Evolutionary conservation across 1,140 invertebrate genomes (phyloP).

Genomic region (Drosophila rhopaloa): DNA sequence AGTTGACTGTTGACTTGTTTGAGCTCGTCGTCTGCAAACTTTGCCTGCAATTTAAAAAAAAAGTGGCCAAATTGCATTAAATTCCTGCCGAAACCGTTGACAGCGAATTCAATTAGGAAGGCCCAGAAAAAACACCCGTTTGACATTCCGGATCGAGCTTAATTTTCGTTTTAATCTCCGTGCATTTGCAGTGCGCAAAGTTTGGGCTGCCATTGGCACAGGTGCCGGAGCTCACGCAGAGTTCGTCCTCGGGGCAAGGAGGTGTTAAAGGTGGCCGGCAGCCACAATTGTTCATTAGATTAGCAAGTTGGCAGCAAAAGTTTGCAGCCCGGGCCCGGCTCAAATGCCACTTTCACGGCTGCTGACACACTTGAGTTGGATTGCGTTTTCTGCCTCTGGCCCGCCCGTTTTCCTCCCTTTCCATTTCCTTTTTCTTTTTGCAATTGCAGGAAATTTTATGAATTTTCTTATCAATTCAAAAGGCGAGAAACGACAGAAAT

Average conservation of each 20-base stretch:
- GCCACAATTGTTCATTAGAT: constrained; percentile 82
- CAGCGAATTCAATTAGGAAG: constrained; percentile 65
- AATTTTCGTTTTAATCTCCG: constrained; percentile 61
- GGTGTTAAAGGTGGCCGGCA: constrained; percentile 68
- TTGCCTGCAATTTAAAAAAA: constrained; percentile 62
- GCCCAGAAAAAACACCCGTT: constrained; percentile 25
- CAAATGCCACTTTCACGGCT: constrained; percentile 81
- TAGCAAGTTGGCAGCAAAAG: constrained; percentile 76
- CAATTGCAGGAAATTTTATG: constrained; percentile 67
- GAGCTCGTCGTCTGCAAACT: constrained; percentile 62
- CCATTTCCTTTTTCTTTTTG: constrained; percentile 9
- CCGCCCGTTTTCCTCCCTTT: background rate
- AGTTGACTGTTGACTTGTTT: constrained; percentile 72
- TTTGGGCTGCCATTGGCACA: constrained; percentile 53
- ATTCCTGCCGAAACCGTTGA: constrained; percentile 44
- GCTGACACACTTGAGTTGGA: constrained; percentile 74
- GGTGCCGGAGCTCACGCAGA: constrained; percentile 18
- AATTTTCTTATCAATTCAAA: constrained; percentile 82
- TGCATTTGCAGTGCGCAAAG: constrained; percentile 56
- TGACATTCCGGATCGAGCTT: constrained; percentile 39
- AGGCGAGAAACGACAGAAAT: constrained; percentile 70
- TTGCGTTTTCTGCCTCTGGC: constrained; percentile 45
- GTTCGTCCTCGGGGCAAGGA: constrained; percentile 24
- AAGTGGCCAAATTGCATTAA: constrained; percentile 65
- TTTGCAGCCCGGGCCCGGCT: constrained; percentile 64